A percentile compares a stretch with the other conserved stretches of the same genome.
These are phyloP conservation scores for Hexactinellida sp. DNA, from an alignment of 37 sponge, comb jelly and placozoan genomes.

Conservation along the genomic window DNA sequence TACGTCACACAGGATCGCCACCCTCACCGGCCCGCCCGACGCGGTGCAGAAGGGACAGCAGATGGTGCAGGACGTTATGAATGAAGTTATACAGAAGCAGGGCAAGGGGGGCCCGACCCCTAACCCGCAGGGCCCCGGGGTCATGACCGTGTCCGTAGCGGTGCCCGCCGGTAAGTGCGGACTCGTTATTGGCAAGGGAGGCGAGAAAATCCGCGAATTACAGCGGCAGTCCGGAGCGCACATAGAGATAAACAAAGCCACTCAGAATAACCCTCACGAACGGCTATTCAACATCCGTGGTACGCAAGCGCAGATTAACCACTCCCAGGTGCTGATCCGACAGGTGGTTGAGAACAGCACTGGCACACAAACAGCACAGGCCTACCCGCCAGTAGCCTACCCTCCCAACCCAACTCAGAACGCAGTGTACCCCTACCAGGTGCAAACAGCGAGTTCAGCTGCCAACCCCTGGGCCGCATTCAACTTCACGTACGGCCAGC, in stretches of 20 bases:
- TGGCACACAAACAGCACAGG: background rate
- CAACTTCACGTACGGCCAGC: background rate
- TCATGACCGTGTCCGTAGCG: constrained; percentile 32
- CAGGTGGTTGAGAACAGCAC: constrained; percentile 18
- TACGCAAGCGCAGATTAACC: constrained; percentile 11
- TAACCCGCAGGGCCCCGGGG: constrained; percentile 58
- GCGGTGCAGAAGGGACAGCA: constrained; percentile 30
- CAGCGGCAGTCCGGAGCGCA: constrained; percentile 86
- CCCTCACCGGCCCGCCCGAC: constrained; percentile 51
- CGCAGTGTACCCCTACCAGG: constrained; percentile 23
- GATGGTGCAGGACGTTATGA: constrained; percentile 60
- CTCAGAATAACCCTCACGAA: constrained; percentile 50
- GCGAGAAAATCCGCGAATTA: constrained; percentile 85
- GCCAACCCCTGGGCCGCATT: constrained; percentile 3
- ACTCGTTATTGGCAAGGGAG: constrained; percentile 91
- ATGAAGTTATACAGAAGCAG: constrained; percentile 32
- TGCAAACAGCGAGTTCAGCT: background rate
- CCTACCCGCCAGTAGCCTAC: background rate
- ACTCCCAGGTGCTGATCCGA: constrained; percentile 22
- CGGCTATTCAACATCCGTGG: constrained; percentile 87
- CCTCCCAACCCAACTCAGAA: constrained; percentile 14
- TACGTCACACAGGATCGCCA: constrained; percentile 38
- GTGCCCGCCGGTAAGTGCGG: constrained; percentile 81
- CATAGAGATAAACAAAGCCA: constrained; percentile 67
- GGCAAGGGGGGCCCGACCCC: constrained; percentile 22